phyloP scores from a whole-genome alignment of 2,113 vertebrate species.

The Pelecanoides urinatrix region DNA sequence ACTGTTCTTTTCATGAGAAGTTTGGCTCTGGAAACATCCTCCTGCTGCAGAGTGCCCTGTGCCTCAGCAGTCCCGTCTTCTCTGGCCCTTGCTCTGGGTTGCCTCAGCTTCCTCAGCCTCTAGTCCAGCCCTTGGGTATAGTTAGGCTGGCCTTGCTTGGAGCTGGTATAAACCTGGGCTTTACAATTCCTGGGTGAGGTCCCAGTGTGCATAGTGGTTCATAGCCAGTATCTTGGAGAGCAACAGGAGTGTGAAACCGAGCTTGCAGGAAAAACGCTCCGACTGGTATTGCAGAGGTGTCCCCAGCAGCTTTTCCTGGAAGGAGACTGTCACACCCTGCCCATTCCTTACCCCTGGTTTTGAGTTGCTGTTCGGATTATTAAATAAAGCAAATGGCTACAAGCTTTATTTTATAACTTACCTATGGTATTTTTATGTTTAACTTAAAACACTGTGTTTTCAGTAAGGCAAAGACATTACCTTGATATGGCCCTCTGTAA shows the following conservation, averaged over 20 bases:
- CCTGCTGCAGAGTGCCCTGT: background rate
- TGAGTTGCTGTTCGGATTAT: background rate
- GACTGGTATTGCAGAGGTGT: background rate
- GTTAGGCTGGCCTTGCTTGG: background rate
- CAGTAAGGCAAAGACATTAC: background rate
- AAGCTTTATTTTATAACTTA: background rate
- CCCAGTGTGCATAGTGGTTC: background rate
- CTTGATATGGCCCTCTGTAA: rapidly evolving
- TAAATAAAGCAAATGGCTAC: background rate
- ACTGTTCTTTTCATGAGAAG: background rate
- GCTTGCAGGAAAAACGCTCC: background rate
- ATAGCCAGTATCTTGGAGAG: background rate
- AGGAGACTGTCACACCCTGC: background rate
- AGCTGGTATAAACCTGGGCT: background rate
- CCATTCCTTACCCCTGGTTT: background rate
- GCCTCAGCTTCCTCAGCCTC: background rate
- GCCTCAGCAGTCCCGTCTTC: background rate
- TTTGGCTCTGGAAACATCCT: background rate
- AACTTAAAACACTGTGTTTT: background rate
- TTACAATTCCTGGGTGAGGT: rapidly evolving
- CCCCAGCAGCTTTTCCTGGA: background rate
- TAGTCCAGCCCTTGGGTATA: background rate
- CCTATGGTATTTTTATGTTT: background rate
- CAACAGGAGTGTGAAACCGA: background rate
- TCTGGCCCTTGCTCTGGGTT: background rate